A percentile compares a stretch with the other conserved stretches of the same genome.
phyloP scores from a whole-genome alignment of 2,113 vertebrate genomes.

The Peromyscus polionotus region DNA sequence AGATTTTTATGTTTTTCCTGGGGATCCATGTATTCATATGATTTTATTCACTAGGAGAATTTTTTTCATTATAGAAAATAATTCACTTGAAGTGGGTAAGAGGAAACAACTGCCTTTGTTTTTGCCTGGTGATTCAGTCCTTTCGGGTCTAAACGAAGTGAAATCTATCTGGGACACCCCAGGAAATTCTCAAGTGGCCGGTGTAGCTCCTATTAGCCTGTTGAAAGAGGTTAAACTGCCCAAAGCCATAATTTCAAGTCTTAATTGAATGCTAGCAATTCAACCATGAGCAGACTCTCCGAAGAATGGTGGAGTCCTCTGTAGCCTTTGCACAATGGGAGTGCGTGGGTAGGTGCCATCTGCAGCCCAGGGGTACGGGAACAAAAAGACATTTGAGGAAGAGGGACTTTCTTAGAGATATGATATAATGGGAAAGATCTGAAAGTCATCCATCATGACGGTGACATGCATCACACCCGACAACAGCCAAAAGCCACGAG shows the following conservation, averaged over 20 bases:
- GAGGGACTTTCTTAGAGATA: constrained; percentile 90
- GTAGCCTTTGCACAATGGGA: constrained; percentile 92
- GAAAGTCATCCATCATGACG: constrained; percentile 95
- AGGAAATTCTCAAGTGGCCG: constrained; percentile 76
- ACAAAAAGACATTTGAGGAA: constrained; percentile 91
- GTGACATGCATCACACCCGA: constrained; percentile 92
- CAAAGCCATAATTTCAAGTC: constrained; percentile 83
- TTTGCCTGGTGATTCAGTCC: constrained; percentile 66
- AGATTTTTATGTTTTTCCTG: constrained; percentile 41
- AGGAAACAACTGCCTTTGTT: constrained; percentile 47
- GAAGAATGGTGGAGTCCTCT: constrained; percentile 87
- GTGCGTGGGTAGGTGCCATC: constrained; percentile 97
- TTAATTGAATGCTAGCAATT: constrained; percentile 87
- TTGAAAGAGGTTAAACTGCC: constrained; percentile 86
- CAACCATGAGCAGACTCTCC: constrained; percentile 76
- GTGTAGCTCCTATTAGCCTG: constrained; percentile 62
- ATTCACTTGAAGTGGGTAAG: background rate
- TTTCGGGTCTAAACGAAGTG: constrained; percentile 69
- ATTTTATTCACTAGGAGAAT: background rate
- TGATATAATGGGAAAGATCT: constrained; percentile 91
- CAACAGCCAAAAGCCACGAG: constrained; percentile 90
- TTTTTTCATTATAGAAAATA: constrained; percentile 1
- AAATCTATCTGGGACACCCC: constrained; percentile 58
- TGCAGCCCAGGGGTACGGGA: constrained; percentile 88
- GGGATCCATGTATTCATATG: constrained; percentile 23